Evolutionary conservation across 2,113 vertebrate species (phyloP).

Genomic region (Rana temporaria): DNA sequence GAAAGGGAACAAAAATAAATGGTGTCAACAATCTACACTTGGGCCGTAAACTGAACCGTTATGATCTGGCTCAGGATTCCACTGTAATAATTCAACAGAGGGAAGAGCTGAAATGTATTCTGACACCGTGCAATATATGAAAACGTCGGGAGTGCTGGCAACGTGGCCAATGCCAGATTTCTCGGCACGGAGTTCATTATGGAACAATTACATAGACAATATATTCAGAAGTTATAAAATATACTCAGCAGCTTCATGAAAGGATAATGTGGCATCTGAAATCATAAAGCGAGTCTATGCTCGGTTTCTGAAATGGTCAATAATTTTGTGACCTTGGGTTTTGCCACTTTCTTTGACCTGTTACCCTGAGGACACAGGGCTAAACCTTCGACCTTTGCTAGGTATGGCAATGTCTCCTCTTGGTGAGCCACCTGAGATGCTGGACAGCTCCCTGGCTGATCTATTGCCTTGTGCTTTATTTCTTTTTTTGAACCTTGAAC

Average conservation of each 20-base stretch:
- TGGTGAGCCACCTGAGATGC: too few species aligned
- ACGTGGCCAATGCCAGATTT: background rate
- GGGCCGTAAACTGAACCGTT: background rate
- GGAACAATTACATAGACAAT: conserved; percentile 18
- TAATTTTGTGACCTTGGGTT: too few species aligned
- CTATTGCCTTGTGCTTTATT: too few species aligned
- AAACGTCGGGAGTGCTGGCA: background rate
- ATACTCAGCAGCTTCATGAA: background rate
- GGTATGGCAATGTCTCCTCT: too few species aligned
- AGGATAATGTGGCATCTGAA: background rate
- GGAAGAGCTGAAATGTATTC: background rate
- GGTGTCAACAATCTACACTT: background rate
- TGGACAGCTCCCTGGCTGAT: too few species aligned
- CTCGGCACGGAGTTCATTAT: conserved; percentile 34
- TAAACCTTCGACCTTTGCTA: too few species aligned
- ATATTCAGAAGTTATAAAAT: conserved; percentile 25
- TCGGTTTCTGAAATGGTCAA: too few species aligned
- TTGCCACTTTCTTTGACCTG: too few species aligned
- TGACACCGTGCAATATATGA: background rate
- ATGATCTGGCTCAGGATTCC: too few species aligned
- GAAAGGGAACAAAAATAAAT: background rate
- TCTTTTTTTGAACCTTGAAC: too few species aligned
- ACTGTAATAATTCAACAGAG: background rate
- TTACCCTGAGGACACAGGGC: too few species aligned
- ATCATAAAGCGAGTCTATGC: too few species aligned